These are phyloP conservation scores for Altica lythri DNA, from an alignment of 2,888 invertebrate species.

Conservation along the genomic window DNA sequence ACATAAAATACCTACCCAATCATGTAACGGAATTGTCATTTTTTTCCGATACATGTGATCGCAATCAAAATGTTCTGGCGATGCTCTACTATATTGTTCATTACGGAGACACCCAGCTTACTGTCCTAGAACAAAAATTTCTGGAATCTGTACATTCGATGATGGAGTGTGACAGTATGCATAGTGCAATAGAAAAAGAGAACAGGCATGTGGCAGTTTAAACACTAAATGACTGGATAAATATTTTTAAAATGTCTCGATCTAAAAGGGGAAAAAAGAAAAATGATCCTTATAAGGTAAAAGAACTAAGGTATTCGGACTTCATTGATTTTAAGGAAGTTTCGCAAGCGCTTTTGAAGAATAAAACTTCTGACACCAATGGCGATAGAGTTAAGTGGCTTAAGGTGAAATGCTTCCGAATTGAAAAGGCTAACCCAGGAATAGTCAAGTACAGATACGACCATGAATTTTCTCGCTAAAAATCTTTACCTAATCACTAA, in stretches of 20 bases:
- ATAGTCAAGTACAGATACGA: not conserved
- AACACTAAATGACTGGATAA: too few relatives aligned
- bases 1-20: not conserved
- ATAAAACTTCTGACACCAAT: not conserved
- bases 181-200: not conserved
- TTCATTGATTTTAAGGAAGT: not conserved
- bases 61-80: not conserved
- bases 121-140: not conserved
- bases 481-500: too few relatives aligned
- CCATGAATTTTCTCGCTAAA: too few relatives aligned
- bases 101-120: not conserved
- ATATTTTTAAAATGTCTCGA: not conserved
- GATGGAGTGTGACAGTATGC: not conserved
- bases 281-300: not conserved
- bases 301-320: not conserved
- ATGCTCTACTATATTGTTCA: not conserved
- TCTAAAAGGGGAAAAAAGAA: not conserved
- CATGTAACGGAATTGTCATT: not conserved
- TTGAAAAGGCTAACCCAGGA: not conserved
- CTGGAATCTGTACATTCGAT: not conserved
- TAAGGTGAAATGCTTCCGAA: not conserved
- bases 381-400: not conserved
- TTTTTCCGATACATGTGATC: not conserved
- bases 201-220: not conserved
- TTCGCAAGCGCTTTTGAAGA: not conserved